Percentiles rank a stretch among this genome's conserved stretches.
phyloP scores from a whole-genome alignment of 1,140 invertebrate species.

The Sycophaga agraensis region DNA sequence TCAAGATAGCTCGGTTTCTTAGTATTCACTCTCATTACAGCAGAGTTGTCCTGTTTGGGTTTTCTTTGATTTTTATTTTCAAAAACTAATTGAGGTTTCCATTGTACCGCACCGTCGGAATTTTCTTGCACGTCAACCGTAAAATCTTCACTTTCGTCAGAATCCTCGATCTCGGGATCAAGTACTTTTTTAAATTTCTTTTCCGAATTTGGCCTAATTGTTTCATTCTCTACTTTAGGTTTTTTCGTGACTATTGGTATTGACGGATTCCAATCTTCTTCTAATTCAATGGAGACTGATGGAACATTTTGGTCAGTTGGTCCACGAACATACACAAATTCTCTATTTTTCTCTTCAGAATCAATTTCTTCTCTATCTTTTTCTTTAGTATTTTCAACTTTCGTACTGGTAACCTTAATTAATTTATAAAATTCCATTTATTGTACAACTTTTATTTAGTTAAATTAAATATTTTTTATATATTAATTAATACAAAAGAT shows the following conservation, averaged over 20 bases:
- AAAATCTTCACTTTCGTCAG: conserved; percentile 21
- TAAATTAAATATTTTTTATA: background rate
- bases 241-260: conserved; percentile 14
- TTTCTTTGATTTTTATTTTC: conserved; percentile 35
- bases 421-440: background rate
- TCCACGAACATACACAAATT: conserved; percentile 2
- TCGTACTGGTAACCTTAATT: background rate
- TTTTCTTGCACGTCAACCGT: conserved; percentile 35
- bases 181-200: conserved; percentile 24
- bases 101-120: conserved; percentile 34
- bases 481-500: background rate
- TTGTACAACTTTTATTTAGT: background rate
- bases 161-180: background rate
- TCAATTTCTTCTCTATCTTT: background rate
- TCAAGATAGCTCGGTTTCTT: conserved; percentile 32
- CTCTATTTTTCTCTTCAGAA: conserved; percentile 12
- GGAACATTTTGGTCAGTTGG: conserved; percentile 22
- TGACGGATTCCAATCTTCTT: conserved; percentile 25
- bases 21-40: conserved; percentile 47
- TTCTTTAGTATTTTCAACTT: background rate
- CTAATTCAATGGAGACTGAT: conserved; percentile 34
- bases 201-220: too few relatives aligned
- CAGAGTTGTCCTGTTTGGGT: conserved; percentile 34
- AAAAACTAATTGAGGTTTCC: conserved; percentile 45
- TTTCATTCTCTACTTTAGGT: background rate